A percentile compares a stretch with the other conserved stretches of the same genome.
These are phyloP conservation scores for Genyomyrus donnyi DNA, from an alignment of 2,113 vertebrate species.

Conservation along the genomic window DNA sequence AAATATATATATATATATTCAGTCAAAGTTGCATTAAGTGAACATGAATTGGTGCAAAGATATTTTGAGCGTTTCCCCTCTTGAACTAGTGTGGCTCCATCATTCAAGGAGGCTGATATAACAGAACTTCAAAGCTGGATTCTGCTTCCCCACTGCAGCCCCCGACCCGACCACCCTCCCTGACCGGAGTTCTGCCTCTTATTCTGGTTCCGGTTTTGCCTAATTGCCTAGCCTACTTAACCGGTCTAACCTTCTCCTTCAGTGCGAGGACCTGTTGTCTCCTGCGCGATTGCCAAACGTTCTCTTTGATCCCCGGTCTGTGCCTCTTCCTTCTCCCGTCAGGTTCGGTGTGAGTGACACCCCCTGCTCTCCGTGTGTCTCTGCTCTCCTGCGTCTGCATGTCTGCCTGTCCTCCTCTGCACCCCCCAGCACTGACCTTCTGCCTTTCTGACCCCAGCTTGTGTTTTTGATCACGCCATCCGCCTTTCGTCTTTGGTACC, in stretches of 20 bases:
- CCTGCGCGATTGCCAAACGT: background rate
- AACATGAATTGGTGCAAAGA: background rate
- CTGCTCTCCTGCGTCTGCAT: background rate
- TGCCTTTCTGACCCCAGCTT: background rate
- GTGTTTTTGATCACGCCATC: background rate
- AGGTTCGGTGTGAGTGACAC: background rate
- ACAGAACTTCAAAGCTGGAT: background rate
- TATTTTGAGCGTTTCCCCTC: background rate
- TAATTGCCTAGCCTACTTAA: background rate
- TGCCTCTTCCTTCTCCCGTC: background rate
- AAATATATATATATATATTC: background rate
- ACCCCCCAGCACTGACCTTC: background rate
- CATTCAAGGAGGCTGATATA: background rate
- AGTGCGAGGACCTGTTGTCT: background rate
- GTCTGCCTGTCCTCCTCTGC: background rate
- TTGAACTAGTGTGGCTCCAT: background rate
- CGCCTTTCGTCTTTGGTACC: background rate
- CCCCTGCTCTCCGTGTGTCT: background rate
- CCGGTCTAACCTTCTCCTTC: background rate
- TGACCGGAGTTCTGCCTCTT: background rate
- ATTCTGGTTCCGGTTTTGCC: background rate
- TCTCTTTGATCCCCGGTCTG: background rate
- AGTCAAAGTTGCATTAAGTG: background rate
- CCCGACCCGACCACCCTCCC: background rate
- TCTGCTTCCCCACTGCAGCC: background rate